Evolutionary conservation across 2,797 vertebrate species (phyloP).

Genomic region (Synaphobranchus kaupii): DNA sequence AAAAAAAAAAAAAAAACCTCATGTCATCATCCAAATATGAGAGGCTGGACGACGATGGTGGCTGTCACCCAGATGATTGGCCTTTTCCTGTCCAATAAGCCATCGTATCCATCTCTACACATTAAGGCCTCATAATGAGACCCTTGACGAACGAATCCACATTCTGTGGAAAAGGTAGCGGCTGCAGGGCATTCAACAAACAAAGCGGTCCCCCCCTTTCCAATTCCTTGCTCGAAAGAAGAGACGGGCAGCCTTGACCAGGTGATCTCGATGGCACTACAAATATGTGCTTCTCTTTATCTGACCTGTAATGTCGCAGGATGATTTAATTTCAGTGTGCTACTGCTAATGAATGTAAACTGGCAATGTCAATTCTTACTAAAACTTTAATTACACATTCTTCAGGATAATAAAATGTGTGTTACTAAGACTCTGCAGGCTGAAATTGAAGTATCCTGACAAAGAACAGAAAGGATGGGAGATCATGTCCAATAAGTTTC

Average conservation of each 20-base stretch:
- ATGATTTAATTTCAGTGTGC: constrained; percentile 24
- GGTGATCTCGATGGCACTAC: constrained; percentile 45
- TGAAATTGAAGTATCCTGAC: constrained; percentile 52
- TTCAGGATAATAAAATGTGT: constrained; percentile 32
- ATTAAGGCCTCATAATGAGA: constrained; percentile 88
- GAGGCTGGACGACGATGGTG: constrained; percentile 87
- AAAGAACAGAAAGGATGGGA: too few species aligned
- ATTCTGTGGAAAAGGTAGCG: constrained; percentile 77
- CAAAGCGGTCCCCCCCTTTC: constrained; percentile 74
- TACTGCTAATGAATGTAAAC: constrained; percentile 3
- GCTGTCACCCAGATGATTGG: constrained; percentile 90
- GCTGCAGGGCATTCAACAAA: constrained; percentile 80
- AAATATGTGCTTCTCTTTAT: constrained; percentile 63
- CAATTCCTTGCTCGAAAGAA: constrained; percentile 53
- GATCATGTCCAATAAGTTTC: constrained; percentile 41
- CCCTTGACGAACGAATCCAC: constrained; percentile 79
- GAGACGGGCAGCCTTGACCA: constrained; percentile 32
- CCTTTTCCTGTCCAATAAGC: constrained; percentile 97
- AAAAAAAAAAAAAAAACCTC: constrained; percentile 88
- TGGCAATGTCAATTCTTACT: constrained; percentile 25
- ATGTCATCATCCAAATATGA: constrained; percentile 99
- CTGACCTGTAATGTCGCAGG: neutral
- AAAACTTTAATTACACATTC: constrained; percentile 41
- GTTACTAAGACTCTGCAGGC: constrained; percentile 48
- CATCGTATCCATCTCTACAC: constrained; percentile 89